Conservation (phyloP, 1,140 invertebrate genomes). For the Colletes gigas region DNA sequence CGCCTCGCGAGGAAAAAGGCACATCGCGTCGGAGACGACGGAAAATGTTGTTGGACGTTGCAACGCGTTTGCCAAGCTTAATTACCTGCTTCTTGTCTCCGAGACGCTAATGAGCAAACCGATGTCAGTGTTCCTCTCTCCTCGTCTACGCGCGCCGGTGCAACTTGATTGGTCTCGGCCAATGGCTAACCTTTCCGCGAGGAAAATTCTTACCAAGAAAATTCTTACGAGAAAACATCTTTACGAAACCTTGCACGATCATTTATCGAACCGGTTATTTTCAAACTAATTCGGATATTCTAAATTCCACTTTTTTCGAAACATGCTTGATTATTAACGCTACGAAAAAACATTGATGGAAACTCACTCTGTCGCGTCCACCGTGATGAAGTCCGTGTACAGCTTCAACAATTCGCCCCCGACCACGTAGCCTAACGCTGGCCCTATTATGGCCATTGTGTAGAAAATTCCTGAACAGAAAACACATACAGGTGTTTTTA, state of each 20-base stretch:
- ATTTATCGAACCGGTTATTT: too few relatives aligned
- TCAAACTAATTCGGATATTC: too few relatives aligned
- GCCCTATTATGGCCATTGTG: conserved; percentile 90
- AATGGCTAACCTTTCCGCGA: neutral
- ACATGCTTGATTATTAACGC: neutral
- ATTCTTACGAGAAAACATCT: too few relatives aligned
- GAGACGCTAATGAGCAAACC: conserved; percentile 4
- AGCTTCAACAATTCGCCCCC: conserved; percentile 89
- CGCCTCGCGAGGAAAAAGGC: neutral
- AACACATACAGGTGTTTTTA: neutral
- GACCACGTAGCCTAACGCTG: conserved; percentile 89
- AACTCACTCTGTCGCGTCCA: conserved; percentile 85
- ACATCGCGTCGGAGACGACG: too few relatives aligned
- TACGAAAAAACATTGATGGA: neutral
- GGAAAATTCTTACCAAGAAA: too few relatives aligned
- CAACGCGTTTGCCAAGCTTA: conserved; percentile 6
- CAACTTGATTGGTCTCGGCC: neutral
- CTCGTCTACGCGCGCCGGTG: neutral
- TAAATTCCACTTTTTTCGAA: neutral
- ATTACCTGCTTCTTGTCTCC: conserved; percentile 19
- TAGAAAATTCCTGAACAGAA: conserved; percentile 86
- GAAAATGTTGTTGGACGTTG: conserved; percentile 1
- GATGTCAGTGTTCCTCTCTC: neutral
- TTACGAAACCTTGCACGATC: too few relatives aligned
- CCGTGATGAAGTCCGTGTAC: conserved; percentile 87